Evolutionary conservation across 2,113 vertebrate genomes (phyloP).

Genomic region (Ptychochromis oligacanthus): DNA sequence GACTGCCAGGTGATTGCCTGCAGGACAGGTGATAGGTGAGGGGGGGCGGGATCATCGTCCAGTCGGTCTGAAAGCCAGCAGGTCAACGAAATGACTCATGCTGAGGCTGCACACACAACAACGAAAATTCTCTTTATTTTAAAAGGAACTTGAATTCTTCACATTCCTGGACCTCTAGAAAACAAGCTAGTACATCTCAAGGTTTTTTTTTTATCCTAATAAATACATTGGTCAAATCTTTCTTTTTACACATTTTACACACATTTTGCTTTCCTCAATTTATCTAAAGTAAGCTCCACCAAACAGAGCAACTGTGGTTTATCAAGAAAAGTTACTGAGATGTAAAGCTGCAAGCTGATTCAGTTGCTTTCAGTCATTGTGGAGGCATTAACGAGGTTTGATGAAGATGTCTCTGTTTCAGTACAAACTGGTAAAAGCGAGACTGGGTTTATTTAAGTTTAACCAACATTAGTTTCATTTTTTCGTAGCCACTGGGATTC

Average conservation of each 20-base stretch:
- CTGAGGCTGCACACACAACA: neutral
- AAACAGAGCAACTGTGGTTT: too few relatives aligned
- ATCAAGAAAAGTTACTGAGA: neutral
- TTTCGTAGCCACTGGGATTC: neutral
- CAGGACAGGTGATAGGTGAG: conserved; percentile 18
- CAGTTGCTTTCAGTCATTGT: neutral
- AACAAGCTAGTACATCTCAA: neutral
- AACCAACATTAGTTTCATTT: neutral
- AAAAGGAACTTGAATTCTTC: neutral
- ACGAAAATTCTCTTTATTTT: neutral
- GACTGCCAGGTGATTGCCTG: conserved; percentile 41
- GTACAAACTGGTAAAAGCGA: neutral
- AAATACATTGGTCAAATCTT: neutral
- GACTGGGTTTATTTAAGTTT: neutral
- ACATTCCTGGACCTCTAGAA: neutral
- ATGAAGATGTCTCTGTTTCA: neutral
- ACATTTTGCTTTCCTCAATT: neutral
- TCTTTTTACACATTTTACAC: neutral
- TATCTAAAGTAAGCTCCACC: neutral
- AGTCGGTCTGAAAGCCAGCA: neutral
- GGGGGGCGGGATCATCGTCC: neutral
- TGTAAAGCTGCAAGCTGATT: neutral
- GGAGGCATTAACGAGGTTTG: neutral
- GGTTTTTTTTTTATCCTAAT: neutral
- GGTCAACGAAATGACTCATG: neutral